phyloP scores from a whole-genome alignment of 2,113 vertebrate genomes.

The Alectura lathami region DNA sequence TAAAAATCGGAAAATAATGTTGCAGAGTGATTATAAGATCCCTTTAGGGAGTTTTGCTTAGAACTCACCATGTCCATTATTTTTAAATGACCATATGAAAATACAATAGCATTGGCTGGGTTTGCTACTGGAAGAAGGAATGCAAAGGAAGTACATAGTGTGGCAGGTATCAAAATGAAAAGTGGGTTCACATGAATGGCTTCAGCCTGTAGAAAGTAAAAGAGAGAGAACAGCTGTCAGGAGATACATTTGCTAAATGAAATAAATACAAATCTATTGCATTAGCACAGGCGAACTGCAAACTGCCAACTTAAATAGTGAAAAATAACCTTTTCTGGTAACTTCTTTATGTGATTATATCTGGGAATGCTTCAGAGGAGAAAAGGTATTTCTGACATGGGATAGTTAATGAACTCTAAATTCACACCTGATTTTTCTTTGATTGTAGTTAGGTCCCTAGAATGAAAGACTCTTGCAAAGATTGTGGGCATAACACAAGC shows the following conservation, averaged over 20 bases:
- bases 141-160: slow-evolving; percentile 90
- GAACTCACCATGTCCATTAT: slow-evolving; percentile 89
- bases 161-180: slow-evolving; percentile 88
- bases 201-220: slow-evolving; percentile 80
- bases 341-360: not conserved
- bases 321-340: not conserved
- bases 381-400: not conserved
- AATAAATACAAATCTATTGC: not conserved
- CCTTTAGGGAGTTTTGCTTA: not conserved
- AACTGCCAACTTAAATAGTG: not conserved
- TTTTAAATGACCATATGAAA: slow-evolving; percentile 87
- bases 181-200: slow-evolving; percentile 89
- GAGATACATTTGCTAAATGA: not conserved
- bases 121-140: slow-evolving; percentile 92
- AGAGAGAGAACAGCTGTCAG: not conserved
- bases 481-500: not conserved
- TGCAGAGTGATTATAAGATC: not conserved
- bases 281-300: not conserved
- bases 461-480: not conserved
- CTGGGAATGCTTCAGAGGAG: not conserved
- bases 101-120: slow-evolving; percentile 91
- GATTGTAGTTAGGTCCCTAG: not conserved
- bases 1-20: not conserved
- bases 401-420: not conserved
- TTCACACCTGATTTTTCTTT: not conserved